These are phyloP conservation scores for Australoheros scitulus DNA, from an alignment of 2,113 vertebrate genomes.

Conservation along the genomic window DNA sequence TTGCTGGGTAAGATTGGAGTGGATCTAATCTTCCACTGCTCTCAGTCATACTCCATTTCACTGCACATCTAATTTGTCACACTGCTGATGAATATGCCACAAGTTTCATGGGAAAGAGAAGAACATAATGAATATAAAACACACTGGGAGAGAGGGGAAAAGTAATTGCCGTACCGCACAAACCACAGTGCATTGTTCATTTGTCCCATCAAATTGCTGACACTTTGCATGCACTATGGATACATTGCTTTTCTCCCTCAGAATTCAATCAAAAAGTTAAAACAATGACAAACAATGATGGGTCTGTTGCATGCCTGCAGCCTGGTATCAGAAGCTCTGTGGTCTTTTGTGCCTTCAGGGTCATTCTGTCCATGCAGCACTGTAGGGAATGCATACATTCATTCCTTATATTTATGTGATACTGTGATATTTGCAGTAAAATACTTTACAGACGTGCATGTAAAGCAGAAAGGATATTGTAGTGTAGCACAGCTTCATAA, in stretches of 20 bases:
- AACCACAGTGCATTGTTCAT: slow-evolving; percentile 71
- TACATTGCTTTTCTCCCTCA: slow-evolving; percentile 45
- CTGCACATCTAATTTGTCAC: slow-evolving; percentile 81
- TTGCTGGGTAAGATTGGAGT: slow-evolving; percentile 76
- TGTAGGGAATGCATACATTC: not conserved
- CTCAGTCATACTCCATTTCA: slow-evolving; percentile 78
- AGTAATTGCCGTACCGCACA: slow-evolving; percentile 55
- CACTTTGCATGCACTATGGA: slow-evolving; percentile 58
- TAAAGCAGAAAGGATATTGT: slow-evolving; percentile 7
- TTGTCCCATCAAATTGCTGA: slow-evolving; percentile 65
- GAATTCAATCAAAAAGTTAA: slow-evolving; percentile 55
- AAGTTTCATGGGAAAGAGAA: slow-evolving; percentile 76
- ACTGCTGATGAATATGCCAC: slow-evolving; percentile 78
- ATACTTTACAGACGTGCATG: slow-evolving; percentile 13
- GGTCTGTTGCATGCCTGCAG: slow-evolving; percentile 41
- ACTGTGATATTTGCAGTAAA: not conserved
- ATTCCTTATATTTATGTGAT: not conserved
- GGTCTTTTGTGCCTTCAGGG: slow-evolving; percentile 17
- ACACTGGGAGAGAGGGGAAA: slow-evolving; percentile 65
- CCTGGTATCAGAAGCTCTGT: slow-evolving; percentile 21
- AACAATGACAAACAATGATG: slow-evolving; percentile 52
- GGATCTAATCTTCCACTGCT: slow-evolving; percentile 76
- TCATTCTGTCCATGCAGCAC: slow-evolving; percentile 6
- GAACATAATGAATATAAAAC: slow-evolving; percentile 75
- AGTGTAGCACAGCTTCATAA: slow-evolving; percentile 21